Evolutionary conservation across 2,797 vertebrate genomes (phyloP).

Genomic region (Chelmon rostratus): DNA sequence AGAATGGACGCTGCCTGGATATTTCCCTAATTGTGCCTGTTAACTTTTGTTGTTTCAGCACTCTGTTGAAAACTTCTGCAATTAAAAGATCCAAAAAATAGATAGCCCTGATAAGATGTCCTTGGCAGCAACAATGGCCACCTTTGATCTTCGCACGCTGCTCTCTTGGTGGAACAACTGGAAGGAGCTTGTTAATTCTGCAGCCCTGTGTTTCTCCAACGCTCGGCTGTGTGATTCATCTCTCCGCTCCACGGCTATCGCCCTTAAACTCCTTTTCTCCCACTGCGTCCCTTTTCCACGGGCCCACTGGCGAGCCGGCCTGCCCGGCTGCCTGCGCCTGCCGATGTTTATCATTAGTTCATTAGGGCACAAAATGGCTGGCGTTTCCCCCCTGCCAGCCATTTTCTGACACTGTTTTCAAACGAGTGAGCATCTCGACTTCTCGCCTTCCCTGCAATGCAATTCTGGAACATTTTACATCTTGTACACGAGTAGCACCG

Average conservation of each 20-base stretch:
- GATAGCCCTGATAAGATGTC: conserved; percentile 83
- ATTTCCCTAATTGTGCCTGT: conserved; percentile 58
- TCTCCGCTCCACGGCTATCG: conserved; percentile 45
- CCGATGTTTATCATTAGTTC: conserved; percentile 66
- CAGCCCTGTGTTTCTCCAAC: conserved; percentile 53
- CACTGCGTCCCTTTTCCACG: conserved; percentile 27
- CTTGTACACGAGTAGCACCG: not conserved
- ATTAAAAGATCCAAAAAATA: conserved; percentile 81
- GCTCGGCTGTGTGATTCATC: conserved; percentile 66
- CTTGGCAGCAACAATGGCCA: conserved; percentile 83
- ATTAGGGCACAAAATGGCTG: conserved; percentile 78
- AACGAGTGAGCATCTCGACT: conserved; percentile 10
- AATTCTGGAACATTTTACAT: not conserved
- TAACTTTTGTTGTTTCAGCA: conserved; percentile 81
- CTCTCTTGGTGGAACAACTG: conserved; percentile 74
- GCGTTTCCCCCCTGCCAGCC: conserved; percentile 33
- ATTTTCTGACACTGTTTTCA: conserved; percentile 49
- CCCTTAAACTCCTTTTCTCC: conserved; percentile 39
- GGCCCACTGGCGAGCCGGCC: conserved; percentile 16
- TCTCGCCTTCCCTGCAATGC: not conserved
- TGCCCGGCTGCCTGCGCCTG: conserved; percentile 27
- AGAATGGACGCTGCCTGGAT: conserved; percentile 42
- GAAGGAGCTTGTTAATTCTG: conserved; percentile 81
- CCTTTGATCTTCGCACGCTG: conserved; percentile 78
- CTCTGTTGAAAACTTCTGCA: conserved; percentile 71